Percentiles rank a stretch among this genome's conserved stretches.
phyloP scores from a whole-genome alignment of 2,113 vertebrate species.

The Perca fluviatilis region DNA sequence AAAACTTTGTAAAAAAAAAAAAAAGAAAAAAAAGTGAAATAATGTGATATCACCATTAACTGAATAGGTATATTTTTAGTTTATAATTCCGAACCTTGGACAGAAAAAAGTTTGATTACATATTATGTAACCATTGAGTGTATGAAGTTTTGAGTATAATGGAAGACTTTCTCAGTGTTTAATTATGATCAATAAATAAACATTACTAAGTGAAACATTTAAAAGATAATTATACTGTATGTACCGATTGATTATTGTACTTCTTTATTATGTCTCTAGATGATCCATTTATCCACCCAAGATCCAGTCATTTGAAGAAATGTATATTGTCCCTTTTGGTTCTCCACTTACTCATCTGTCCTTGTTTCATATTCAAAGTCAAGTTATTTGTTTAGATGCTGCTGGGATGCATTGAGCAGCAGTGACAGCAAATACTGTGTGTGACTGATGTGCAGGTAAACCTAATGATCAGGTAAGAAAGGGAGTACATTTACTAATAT shows the following conservation, averaged over 20 bases:
- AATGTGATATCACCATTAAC: neutral
- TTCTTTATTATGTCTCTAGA: neutral
- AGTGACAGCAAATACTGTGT: neutral
- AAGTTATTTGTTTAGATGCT: neutral
- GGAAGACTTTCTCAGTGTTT: too few species aligned
- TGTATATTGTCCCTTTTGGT: neutral
- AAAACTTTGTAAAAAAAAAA: neutral
- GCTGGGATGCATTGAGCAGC: neutral
- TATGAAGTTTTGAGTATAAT: too few species aligned
- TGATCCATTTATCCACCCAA: neutral
- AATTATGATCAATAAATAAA: too few species aligned
- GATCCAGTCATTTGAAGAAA: neutral
- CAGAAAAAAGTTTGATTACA: too few species aligned
- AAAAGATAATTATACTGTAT: too few species aligned
- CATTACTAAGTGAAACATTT: too few species aligned
- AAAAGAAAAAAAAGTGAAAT: too few species aligned
- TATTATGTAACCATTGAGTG: too few species aligned
- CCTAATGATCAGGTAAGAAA: neutral
- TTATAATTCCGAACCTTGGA: neutral
- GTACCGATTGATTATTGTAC: neutral
- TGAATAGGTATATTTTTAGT: neutral
- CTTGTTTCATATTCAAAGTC: neutral
- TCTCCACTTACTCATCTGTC: neutral
- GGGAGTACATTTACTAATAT: neutral
- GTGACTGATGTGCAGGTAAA: neutral